Base-by-base conservation (phyloP, 23 tunicate species). In the Ciona savignyi region DNA sequence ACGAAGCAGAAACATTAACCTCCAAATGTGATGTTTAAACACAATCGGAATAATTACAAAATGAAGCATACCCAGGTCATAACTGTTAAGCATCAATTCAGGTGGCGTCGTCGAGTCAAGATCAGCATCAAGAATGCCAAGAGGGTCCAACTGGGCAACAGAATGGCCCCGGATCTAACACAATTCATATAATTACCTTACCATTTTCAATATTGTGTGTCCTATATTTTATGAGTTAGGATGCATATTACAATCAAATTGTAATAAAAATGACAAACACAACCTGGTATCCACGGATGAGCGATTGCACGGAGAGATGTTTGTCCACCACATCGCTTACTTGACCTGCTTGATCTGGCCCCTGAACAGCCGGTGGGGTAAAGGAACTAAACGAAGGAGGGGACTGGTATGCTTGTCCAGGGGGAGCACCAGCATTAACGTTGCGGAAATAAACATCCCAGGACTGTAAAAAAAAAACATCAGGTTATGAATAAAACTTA, bases 221-320 rank as follows among this genome's bases (percentile, higher is more conserved):
- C n/a, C n/a, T n/a, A n/a, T n/a, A n/a, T n/a, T n/a, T n/a, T n/a
- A n/a, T n/a, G n/a, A n/a, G n/a, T n/a, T n/a, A n/a, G n/a, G n/a
- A n/a, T n/a, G n/a, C n/a, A n/a, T n/a, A n/a, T n/a, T n/a, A n/a
- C n/a, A n/a, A n/a, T n/a, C n/a, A n/a, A n/a, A n/a, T n/a, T n/a
- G n/a, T n/a, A n/a, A n/a, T n/a, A n/a, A n/a, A n/a, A n/a, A n/a
- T n/a, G n/a, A n/a, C n/a, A n/a, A 42, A 42, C 11, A 42, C 56
- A 42, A 94, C 99, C 89, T 94, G 99, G 70, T 94, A 94, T 0
- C 95, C 99, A 67, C 99, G 72, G 73, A 94, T 87, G 0, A 94
- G 76, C 9, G 94, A 87, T 78, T 94, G 95, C 21, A 94, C 90
- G 32, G 99, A 81, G 4, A 94, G 79, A 78, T 94, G 94, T 69